These are phyloP conservation scores for Triops cancriformis DNA, from an alignment of 1,140 invertebrate species.

Conservation along the genomic window DNA sequence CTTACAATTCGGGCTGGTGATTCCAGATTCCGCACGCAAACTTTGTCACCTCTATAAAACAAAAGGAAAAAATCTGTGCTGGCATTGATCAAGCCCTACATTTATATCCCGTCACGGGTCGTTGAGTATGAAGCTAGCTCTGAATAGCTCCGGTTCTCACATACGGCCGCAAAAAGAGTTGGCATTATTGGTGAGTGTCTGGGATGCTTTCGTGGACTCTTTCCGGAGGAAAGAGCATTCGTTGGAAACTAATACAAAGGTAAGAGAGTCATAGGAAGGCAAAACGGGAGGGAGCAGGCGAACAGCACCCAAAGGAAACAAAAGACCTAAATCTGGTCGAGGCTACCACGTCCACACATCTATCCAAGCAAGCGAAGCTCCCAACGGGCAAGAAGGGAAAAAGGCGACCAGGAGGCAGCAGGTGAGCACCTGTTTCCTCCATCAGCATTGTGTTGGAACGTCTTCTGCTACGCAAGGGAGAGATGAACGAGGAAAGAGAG, in stretches of 20 bases:
- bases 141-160: too few relatives aligned
- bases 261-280: background rate
- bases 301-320: background rate
- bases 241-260: background rate
- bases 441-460: background rate
- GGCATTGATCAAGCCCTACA: too few relatives aligned
- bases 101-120: too few relatives aligned
- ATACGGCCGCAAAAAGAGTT: too few relatives aligned
- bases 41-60: too few relatives aligned
- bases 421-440: slow-evolving; percentile 2
- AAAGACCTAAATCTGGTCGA: background rate
- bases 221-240: background rate
- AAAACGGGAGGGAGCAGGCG: background rate
- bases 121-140: too few relatives aligned
- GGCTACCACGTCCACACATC: background rate
- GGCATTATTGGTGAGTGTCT: too few relatives aligned
- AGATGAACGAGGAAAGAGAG: too few relatives aligned
- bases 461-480: too few relatives aligned
- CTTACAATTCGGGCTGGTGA: too few relatives aligned
- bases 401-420: slow-evolving; percentile 5
- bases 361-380: background rate
- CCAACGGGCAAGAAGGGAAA: background rate
- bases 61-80: too few relatives aligned
- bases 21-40: too few relatives aligned
- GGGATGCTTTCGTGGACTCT: background rate